These are phyloP conservation scores for Apostichopus leukothele DNA, from an alignment of 53 echinoderm and acorn worm genomes.

Conservation along the genomic window DNA sequence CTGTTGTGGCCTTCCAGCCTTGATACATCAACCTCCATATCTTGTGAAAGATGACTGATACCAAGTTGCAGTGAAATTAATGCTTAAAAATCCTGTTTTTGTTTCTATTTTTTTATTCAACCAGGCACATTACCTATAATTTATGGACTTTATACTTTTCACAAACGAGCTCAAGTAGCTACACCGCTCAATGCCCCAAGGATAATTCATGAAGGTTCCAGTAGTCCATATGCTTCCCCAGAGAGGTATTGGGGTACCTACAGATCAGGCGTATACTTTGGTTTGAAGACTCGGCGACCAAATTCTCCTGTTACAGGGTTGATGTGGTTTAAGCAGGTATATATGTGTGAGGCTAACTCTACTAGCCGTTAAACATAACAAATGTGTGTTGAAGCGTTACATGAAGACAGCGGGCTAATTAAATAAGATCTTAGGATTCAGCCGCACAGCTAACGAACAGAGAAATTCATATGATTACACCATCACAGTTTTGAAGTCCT, in stretches of 20 bases:
- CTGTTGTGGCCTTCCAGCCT: too few species aligned
- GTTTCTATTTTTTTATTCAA: not conserved
- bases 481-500: too few species aligned
- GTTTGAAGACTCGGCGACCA: conserved; percentile 83
- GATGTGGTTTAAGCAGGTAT: conserved; percentile 88
- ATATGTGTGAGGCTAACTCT: not conserved
- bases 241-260: conserved; percentile 95
- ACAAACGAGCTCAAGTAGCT: conserved; percentile 61
- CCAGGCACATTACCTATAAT: conserved; percentile 1
- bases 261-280: conserved; percentile 92
- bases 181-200: conserved; percentile 76
- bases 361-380: too few species aligned
- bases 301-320: conserved; percentile 83
- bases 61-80: too few species aligned
- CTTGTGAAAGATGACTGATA: too few species aligned
- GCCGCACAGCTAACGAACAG: too few species aligned
- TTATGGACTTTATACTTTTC: conserved; percentile 28
- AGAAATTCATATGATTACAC: too few species aligned
- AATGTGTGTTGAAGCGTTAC: too few species aligned
- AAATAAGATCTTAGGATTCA: too few species aligned
- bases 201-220: conserved; percentile 69
- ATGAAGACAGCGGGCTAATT: too few species aligned
- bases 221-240: conserved; percentile 58
- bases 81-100: too few species aligned
- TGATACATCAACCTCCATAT: too few species aligned